Percentiles rank a stretch among this genome's conserved stretches.
Evolutionary conservation across 2,113 vertebrate genomes (phyloP).

Genomic region (Zosterops lateralis): DNA sequence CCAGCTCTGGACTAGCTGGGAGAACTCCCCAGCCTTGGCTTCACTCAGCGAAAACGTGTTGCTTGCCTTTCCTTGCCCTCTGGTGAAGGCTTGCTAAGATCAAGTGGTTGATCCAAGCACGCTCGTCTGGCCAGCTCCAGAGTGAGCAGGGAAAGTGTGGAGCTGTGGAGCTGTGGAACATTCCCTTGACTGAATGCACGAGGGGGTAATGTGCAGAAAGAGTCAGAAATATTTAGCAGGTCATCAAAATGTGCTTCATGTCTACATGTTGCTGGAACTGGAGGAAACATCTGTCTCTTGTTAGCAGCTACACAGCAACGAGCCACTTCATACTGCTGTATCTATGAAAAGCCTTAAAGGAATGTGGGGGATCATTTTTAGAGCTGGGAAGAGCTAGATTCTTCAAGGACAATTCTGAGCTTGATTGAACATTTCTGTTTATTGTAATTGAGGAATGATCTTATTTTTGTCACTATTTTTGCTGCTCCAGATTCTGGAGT

Average conservation of each 20-base stretch:
- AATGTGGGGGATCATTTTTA: constrained; percentile 6
- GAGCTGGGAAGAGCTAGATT: neutral
- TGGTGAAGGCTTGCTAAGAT: neutral
- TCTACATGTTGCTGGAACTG: constrained; percentile 8
- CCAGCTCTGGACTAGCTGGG: neutral
- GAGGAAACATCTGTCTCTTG: constrained; percentile 41
- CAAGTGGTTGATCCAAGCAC: neutral
- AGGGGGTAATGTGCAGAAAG: neutral
- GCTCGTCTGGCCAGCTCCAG: neutral
- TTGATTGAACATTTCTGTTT: neutral
- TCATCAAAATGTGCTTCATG: neutral
- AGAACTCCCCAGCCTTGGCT: neutral
- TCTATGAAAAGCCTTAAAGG: constrained; percentile 19
- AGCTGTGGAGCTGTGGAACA: neutral
- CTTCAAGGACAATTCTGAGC: neutral
- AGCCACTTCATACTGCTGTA: neutral
- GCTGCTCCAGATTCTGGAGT: neutral
- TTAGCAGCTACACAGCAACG: constrained; percentile 19
- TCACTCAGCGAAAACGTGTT: neutral
- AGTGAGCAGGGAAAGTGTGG: neutral
- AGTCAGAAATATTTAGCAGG: constrained; percentile 17
- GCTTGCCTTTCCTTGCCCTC: neutral
- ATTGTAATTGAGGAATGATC: neutral
- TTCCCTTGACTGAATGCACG: neutral
- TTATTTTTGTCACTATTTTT: neutral